Evolutionary conservation across 2,888 invertebrate genomes (phyloP).

Genomic region (Lasioglossum oenotherae): DNA sequence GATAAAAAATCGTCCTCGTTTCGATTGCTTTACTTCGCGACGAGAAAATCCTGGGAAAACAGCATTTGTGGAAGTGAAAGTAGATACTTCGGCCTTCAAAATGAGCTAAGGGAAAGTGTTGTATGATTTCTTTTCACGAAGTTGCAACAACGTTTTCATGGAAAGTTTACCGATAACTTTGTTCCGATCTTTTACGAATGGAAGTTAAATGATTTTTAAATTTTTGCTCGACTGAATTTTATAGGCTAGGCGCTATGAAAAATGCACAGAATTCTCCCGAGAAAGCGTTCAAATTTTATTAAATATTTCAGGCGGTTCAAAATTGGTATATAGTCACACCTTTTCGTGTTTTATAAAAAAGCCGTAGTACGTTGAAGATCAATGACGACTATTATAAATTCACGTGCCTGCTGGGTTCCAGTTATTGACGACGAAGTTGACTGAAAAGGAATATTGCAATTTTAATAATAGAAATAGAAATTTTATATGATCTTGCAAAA

Average conservation of each 20-base stretch:
- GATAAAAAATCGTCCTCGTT: neutral
- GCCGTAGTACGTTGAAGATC: neutral
- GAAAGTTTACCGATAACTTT: neutral
- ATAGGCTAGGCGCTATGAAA: neutral
- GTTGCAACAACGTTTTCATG: neutral
- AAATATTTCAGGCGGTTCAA: neutral
- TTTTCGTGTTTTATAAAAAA: neutral
- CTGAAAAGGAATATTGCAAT: neutral
- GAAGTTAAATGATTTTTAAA: neutral
- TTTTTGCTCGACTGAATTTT: neutral
- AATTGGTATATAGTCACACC: neutral
- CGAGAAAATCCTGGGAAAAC: neutral
- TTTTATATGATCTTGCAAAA: neutral
- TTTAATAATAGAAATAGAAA: neutral
- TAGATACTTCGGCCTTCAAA: neutral
- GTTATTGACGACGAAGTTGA: neutral
- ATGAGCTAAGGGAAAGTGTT: neutral
- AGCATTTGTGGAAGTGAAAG: neutral
- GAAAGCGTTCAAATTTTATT: neutral
- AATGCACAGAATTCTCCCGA: neutral
- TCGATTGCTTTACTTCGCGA: neutral
- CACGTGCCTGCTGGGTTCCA: neutral
- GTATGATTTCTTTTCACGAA: neutral
- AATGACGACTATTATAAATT: neutral
- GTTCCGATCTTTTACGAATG: neutral